Evolutionary conservation across 37 sponge, comb jelly and placozoan genomes (phyloP).

Genomic region (Diacarnus erythraeanus): DNA sequence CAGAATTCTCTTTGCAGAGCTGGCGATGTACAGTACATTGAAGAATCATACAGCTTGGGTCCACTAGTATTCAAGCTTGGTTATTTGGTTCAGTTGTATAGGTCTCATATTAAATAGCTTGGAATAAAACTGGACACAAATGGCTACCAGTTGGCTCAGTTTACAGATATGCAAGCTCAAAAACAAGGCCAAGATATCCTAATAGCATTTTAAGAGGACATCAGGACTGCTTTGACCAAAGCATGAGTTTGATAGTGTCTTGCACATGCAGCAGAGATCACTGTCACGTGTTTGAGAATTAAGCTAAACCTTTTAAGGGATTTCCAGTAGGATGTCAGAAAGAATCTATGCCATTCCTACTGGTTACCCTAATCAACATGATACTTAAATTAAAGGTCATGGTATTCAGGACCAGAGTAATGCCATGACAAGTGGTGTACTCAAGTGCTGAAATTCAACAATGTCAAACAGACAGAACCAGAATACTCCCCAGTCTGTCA

Average conservation of each 20-base stretch:
- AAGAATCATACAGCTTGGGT: background rate
- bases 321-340: slow-evolving; percentile 27
- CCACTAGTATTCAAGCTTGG: background rate
- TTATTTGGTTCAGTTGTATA: background rate
- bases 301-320: background rate
- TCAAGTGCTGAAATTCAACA: background rate
- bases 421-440: slow-evolving; percentile 9
- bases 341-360: slow-evolving; percentile 17
- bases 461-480: background rate
- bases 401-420: background rate
- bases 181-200: slow-evolving; percentile 9
- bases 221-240: slow-evolving; percentile 26
- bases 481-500: background rate
- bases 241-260: slow-evolving; percentile 37
- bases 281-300: background rate
- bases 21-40: slow-evolving; percentile 4
- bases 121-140: background rate
- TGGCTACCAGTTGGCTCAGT: background rate
- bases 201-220: slow-evolving; percentile 35
- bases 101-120: background rate
- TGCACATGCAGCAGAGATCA: slow-evolving; percentile 37
- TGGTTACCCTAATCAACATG: slow-evolving; percentile 23
- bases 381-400: background rate
- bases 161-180: slow-evolving; percentile 2
- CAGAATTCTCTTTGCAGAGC: background rate